phyloP scores from a whole-genome alignment of 2,113 vertebrate species.

The Anas platyrhynchos region DNA sequence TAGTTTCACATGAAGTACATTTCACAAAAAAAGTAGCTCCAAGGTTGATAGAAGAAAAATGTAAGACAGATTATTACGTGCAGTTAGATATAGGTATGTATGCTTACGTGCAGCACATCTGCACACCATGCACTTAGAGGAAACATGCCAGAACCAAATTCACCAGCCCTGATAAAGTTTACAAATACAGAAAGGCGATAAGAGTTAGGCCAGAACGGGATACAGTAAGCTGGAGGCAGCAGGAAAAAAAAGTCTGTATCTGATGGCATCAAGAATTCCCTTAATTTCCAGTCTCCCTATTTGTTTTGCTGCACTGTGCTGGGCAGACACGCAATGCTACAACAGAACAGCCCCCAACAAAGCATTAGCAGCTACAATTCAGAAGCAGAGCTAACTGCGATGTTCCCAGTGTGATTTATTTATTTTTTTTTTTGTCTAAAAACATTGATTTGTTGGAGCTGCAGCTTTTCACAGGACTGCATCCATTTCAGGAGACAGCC shows the following conservation, averaged over 20 bases:
- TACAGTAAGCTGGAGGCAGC: not conserved
- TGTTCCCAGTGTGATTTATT: not conserved
- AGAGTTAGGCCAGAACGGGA: not conserved
- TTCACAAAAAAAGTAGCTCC: not conserved
- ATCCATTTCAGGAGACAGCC: not conserved
- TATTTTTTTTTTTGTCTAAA: not conserved
- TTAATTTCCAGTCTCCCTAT: not conserved
- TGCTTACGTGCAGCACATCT: fast-evolving
- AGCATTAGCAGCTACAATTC: not conserved
- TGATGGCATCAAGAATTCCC: not conserved
- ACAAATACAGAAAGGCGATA: not conserved
- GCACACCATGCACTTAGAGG: fast-evolving
- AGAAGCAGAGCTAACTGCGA: not conserved
- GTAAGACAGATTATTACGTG: not conserved
- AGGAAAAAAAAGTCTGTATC: not conserved
- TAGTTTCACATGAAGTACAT: not conserved
- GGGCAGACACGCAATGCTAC: not conserved
- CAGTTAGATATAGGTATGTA: too few species aligned
- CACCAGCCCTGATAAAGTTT: not conserved
- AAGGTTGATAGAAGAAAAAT: not conserved
- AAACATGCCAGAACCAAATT: not conserved
- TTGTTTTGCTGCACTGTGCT: not conserved
- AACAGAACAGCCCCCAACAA: not conserved
- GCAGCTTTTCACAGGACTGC: not conserved
- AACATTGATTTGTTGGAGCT: not conserved